These are phyloP conservation scores for Euspilapteryx auroguttella DNA, from an alignment of 2,888 invertebrate species.

Conservation along the genomic window DNA sequence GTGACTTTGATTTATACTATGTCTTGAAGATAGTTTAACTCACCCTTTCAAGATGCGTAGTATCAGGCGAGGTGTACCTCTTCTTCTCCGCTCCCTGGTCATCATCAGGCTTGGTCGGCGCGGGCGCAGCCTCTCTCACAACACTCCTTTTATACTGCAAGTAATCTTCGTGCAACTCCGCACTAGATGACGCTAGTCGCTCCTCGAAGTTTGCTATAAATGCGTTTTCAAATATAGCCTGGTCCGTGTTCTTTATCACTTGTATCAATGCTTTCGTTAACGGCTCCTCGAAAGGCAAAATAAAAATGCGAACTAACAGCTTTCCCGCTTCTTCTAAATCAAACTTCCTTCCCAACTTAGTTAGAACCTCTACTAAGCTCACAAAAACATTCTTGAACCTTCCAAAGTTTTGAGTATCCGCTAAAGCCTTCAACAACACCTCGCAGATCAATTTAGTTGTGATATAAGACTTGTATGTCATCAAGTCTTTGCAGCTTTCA, in stretches of 20 bases:
- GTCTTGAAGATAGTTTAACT: too few relatives aligned
- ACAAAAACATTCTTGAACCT: constrained; percentile 32
- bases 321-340: constrained; percentile 16
- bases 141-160: constrained; percentile 9
- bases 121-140: too few relatives aligned
- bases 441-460: constrained; percentile 18
- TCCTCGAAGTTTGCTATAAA: constrained; percentile 22
- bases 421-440: constrained; percentile 22
- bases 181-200: constrained; percentile 13
- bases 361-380: constrained; percentile 23
- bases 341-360: constrained; percentile 15
- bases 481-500: constrained; percentile 16
- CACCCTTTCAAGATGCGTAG: constrained; percentile 28
- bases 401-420: constrained; percentile 34
- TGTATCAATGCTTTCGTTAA: constrained; percentile 18
- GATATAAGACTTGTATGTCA: constrained; percentile 11
- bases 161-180: constrained; percentile 14
- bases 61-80: constrained; percentile 27
- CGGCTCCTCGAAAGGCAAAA: constrained; percentile 24
- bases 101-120: too few relatives aligned
- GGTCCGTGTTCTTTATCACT: constrained; percentile 22
- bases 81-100: constrained; percentile 9
- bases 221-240: constrained; percentile 16
- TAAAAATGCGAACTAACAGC: constrained; percentile 31
- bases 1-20: too few relatives aligned